Percentiles rank a stretch among this genome's conserved stretches.
phyloP scores from a whole-genome alignment of 2,888 invertebrate species.

The Chymomyza amoena region DNA sequence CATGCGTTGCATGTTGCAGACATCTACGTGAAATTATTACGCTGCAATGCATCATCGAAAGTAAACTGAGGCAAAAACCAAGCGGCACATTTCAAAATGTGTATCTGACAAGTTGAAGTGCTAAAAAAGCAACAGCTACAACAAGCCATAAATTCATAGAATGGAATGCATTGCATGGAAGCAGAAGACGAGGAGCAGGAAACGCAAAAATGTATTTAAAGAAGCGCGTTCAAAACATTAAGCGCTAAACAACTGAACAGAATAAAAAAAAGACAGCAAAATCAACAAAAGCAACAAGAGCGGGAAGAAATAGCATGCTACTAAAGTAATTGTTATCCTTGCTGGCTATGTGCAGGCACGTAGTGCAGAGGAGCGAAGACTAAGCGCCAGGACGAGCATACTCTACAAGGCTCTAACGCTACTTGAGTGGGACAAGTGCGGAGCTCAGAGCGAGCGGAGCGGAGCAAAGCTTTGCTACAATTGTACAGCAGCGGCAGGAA shows the following conservation, averaged over 20 bases:
- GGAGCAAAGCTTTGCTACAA: too few relatives aligned
- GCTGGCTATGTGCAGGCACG: slow-evolving; percentile 70
- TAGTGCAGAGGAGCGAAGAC: slow-evolving; percentile 40
- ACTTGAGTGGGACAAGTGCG: slow-evolving; percentile 38
- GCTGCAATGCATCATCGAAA: slow-evolving; percentile 66
- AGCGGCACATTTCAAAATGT: slow-evolving; percentile 29
- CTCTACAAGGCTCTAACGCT: slow-evolving; percentile 45
- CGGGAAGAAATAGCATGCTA: slow-evolving; percentile 37
- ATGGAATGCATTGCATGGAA: slow-evolving; percentile 3
- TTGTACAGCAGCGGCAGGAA: slow-evolving; percentile 22
- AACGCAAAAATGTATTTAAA: slow-evolving; percentile 45
- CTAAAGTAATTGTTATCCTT: slow-evolving; percentile 74
- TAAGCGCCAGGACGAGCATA: neutral
- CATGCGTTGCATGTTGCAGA: slow-evolving; percentile 51
- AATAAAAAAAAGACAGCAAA: slow-evolving; percentile 29
- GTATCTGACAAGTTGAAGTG: slow-evolving; percentile 51
- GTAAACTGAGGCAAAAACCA: slow-evolving; percentile 43
- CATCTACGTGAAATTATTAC: slow-evolving; percentile 66
- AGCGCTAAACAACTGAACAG: slow-evolving; percentile 61
- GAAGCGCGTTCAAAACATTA: slow-evolving; percentile 42
- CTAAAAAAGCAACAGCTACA: slow-evolving; percentile 19
- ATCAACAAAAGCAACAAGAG: slow-evolving; percentile 7
- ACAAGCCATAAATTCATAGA: slow-evolving; percentile 33
- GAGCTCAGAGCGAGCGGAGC: neutral
- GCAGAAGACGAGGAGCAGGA: neutral